phyloP scores from a whole-genome alignment of 1,140 invertebrate species.

The Scaptodrosophila lebanonensis region DNA sequence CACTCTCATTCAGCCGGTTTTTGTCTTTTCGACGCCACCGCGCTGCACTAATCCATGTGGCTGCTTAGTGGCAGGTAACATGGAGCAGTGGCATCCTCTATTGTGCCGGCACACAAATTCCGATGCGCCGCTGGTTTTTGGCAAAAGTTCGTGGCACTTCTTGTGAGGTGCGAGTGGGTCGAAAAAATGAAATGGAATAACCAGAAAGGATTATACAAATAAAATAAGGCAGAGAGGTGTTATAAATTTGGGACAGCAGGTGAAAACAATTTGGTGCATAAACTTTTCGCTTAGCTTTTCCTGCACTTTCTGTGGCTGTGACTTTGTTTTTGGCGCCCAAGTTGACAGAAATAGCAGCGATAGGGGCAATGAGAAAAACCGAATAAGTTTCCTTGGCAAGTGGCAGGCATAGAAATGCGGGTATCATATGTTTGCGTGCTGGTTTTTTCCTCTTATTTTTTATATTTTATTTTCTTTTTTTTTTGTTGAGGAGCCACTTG shows the following conservation, averaged over 20 bases:
- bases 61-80: neutral
- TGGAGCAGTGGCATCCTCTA: neutral
- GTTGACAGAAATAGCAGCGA: too few relatives aligned
- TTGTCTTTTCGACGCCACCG: constrained; percentile 52
- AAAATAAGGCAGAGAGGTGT: constrained; percentile 53
- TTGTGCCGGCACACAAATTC: constrained; percentile 52
- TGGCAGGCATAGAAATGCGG: too few relatives aligned
- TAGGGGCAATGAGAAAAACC: too few relatives aligned
- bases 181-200: constrained; percentile 24
- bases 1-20: constrained; percentile 45
- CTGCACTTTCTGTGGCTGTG: too few relatives aligned
- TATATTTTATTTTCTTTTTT: too few relatives aligned
- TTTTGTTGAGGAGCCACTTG: too few relatives aligned
- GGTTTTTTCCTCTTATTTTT: too few relatives aligned
- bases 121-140: constrained; percentile 57
- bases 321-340: too few relatives aligned
- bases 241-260: constrained; percentile 72
- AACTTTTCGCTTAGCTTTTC: constrained; percentile 73
- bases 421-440: too few relatives aligned
- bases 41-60: constrained; percentile 64
- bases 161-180: neutral
- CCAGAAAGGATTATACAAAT: constrained; percentile 73
- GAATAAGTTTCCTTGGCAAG: too few relatives aligned
- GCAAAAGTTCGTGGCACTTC: constrained; percentile 47
- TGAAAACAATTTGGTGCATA: constrained; percentile 74